A percentile compares a stretch with the other conserved stretches of the same genome.
Conservation (phyloP, 2,888 invertebrate genomes). For the Malacosoma neustria region DNA sequence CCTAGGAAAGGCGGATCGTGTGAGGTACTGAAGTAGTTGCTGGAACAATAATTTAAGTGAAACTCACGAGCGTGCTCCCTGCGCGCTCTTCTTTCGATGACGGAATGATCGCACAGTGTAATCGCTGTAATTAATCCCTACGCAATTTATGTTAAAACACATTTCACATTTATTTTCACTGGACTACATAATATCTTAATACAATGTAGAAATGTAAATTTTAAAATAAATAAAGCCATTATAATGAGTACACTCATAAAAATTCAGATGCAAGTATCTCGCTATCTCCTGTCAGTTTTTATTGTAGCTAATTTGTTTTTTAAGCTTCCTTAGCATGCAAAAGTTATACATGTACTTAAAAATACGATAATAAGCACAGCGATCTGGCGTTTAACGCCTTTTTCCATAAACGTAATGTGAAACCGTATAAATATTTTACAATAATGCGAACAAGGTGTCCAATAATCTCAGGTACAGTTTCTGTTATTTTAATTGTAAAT, state of each 20-base stretch:
- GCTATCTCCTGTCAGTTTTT: not conserved
- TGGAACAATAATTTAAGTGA: constrained; percentile 59
- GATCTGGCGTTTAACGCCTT: constrained; percentile 19
- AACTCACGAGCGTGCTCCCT: constrained; percentile 52
- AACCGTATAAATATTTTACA: constrained; percentile 17
- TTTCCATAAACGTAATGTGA: constrained; percentile 18
- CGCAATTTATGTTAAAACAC: not conserved
- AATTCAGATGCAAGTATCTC: not conserved
- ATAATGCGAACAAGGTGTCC: constrained; percentile 25
- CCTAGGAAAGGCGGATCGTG: constrained; percentile 64
- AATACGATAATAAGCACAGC: constrained; percentile 6
- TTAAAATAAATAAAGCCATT: not conserved
- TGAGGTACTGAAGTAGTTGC: constrained; percentile 55
- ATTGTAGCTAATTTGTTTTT: not conserved
- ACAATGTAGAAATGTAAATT: not conserved
- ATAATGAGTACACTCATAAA: not conserved
- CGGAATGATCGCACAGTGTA: not conserved
- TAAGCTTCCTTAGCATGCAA: not conserved
- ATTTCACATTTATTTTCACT: not conserved
- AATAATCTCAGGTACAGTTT: constrained; percentile 18
- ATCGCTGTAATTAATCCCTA: not conserved
- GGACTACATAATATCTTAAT: not conserved
- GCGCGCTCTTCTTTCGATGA: constrained; percentile 13
- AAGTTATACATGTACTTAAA: not conserved
- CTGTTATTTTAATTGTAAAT: constrained; percentile 22